These are phyloP conservation scores for Chrysomallon squamiferum DNA, from an alignment of 1,140 invertebrate species.

Conservation along the genomic window DNA sequence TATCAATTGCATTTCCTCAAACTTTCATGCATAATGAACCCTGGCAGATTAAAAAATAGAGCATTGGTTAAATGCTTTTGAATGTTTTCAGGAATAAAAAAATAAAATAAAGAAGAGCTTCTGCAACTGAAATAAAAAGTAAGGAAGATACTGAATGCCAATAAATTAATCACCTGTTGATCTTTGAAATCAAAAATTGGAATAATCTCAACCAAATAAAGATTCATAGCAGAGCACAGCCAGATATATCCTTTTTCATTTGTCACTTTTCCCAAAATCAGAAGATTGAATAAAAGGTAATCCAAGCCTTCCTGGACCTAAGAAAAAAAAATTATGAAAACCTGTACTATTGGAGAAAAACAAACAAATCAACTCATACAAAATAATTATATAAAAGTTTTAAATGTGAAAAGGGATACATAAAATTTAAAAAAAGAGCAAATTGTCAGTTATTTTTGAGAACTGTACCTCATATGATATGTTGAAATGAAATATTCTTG, in stretches of 20 bases:
- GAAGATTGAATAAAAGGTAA: slow-evolving; percentile 50
- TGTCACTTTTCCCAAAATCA: slow-evolving; percentile 47
- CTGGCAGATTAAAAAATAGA: no score
- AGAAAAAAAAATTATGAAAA: background rate
- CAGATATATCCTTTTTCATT: slow-evolving; percentile 50
- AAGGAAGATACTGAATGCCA: no score
- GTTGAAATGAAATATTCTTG: slow-evolving; percentile 51
- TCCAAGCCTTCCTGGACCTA: slow-evolving; percentile 56
- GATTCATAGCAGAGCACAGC: slow-evolving; percentile 40
- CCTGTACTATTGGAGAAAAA: background rate
- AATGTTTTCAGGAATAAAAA: no score
- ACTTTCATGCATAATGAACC: no score
- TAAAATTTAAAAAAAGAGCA: no score
- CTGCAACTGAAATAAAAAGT: no score
- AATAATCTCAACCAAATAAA: slow-evolving; percentile 54
- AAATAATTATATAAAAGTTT: background rate
- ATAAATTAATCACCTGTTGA: no score
- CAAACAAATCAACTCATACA: background rate
- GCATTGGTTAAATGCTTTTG: no score
- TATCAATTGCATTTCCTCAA: no score
- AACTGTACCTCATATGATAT: slow-evolving; percentile 49
- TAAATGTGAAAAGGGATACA: background rate
- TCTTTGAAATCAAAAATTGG: slow-evolving; percentile 19
- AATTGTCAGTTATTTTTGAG: no score
- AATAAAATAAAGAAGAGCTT: no score